Evolutionary conservation across 2,113 vertebrate genomes (phyloP), one percentile per base, ranked within the genome.

Genomic region (Cynopterus brachyotis): DNA sequence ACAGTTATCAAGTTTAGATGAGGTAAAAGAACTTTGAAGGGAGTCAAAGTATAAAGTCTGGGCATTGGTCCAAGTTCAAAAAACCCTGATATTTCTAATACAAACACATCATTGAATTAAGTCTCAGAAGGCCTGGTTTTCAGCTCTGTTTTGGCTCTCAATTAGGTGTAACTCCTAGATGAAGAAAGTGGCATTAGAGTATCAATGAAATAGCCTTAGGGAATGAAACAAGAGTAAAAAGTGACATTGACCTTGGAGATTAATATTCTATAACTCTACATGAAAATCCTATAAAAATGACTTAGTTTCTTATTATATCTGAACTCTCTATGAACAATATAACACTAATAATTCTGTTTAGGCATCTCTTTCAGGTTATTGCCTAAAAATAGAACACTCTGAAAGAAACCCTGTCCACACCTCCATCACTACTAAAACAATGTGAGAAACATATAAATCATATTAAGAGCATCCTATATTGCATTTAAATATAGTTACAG

Each of bases 11-110:
- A 7, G 69, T 64, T 87, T 75, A 69, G 30, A 45, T 70, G 95
- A 78, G 8, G 8, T 37, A 37, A 94, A 67, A 81, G 20, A 84
- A 88, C 32, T 75, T 93, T 60, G 22, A 35, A 89, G 13, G 19
- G 37, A 84, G 24, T 62, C 60, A 73, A 93, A 78, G 15, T 12
- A 91, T 79, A 73, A 81, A 67, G 60, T 70, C 57, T 91, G 24
- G 73, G 7, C 17, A 13, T 66, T 82, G 28, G 73, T 22, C 42
- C 5, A 94, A 69, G 42, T 89, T 24, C 8, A 86, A 32, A 22
- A 6, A 96, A 83, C 88, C 32, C 64, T 66, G 42, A 16, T 89
- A 89, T 73, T 95, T 85, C 32, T 86, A 66, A 78, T 42, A 59
- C 57, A 79, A 93, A 59, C 5, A 89, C 30, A 76, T 85, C 19